A percentile compares a stretch with the other conserved stretches of the same genome.
Conservation (phyloP, 2,888 invertebrate species). For the Polymixis lichenea region DNA sequence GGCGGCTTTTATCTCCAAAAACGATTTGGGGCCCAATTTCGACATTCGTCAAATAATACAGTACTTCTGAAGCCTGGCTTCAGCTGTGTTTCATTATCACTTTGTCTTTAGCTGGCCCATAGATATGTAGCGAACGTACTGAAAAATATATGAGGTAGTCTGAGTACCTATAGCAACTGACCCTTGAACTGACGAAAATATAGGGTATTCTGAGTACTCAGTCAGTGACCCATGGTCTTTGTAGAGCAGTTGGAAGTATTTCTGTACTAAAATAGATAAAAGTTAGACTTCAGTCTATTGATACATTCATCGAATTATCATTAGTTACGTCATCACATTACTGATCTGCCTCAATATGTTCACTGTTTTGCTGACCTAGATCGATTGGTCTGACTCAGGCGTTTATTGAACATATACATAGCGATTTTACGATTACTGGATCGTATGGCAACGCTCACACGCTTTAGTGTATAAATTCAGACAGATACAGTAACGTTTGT, state of each 20-base stretch:
- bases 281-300: neutral
- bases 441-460: constrained; percentile 3
- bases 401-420: constrained; percentile 20
- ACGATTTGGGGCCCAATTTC: neutral
- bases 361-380: constrained; percentile 40
- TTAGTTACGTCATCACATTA: constrained; percentile 25
- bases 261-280: neutral
- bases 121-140: neutral
- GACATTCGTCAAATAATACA: neutral
- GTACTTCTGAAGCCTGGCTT: neutral
- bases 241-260: neutral
- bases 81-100: neutral
- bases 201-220: constrained; percentile 8
- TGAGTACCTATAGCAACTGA: constrained; percentile 8
- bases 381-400: constrained; percentile 23
- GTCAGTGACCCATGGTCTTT: neutral
- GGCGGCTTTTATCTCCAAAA: constrained; percentile 6
- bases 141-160: constrained; percentile 1
- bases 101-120: neutral
- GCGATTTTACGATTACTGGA: neutral
- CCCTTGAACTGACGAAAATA: neutral
- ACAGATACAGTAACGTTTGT: neutral
- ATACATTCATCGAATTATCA: constrained; percentile 8
- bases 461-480: neutral
- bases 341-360: constrained; percentile 50